Conservation (phyloP, 1,140 invertebrate genomes). For the Drosophila ironensis region DNA sequence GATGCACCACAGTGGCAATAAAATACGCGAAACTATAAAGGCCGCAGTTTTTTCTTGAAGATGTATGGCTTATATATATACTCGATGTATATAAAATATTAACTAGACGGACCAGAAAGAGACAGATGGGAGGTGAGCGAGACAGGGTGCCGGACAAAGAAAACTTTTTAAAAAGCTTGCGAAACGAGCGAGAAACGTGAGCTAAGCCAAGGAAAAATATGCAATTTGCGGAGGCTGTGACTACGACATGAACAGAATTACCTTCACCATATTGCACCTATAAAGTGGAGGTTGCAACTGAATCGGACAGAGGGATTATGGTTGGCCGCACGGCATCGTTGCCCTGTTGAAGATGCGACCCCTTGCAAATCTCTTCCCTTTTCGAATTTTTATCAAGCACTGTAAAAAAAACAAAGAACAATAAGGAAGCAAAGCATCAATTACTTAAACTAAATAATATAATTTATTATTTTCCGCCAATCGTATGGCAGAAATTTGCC, state of each 20-base stretch:
- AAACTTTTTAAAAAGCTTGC: slow-evolving; percentile 61
- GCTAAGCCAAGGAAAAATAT: slow-evolving; percentile 51
- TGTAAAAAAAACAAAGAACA: slow-evolving; percentile 1
- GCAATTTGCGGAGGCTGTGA: slow-evolving; percentile 39
- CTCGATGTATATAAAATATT: too few species aligned
- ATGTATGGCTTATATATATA: slow-evolving; percentile 16
- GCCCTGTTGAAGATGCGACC: slow-evolving; percentile 36
- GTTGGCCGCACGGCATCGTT: slow-evolving; percentile 32
- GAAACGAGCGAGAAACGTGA: slow-evolving; percentile 62
- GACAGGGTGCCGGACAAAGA: slow-evolving; percentile 32
- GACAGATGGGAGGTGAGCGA: not conserved
- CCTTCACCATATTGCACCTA: slow-evolving; percentile 36
- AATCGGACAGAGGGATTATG: slow-evolving; percentile 10
- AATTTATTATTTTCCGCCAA: too few species aligned
- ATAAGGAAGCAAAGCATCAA: too few species aligned
- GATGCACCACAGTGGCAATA: slow-evolving; percentile 32
- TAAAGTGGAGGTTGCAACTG: slow-evolving; percentile 47
- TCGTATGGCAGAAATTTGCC: too few species aligned
- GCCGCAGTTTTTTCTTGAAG: slow-evolving; percentile 2
- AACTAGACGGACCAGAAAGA: not conserved
- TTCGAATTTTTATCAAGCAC: not conserved
- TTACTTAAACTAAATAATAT: too few species aligned
- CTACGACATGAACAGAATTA: slow-evolving; percentile 2
- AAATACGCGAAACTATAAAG: slow-evolving; percentile 43
- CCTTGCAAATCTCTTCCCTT: slow-evolving; percentile 10